Base-by-base conservation (phyloP, 2,113 vertebrate genomes). In the Heterochromis multidens region DNA sequence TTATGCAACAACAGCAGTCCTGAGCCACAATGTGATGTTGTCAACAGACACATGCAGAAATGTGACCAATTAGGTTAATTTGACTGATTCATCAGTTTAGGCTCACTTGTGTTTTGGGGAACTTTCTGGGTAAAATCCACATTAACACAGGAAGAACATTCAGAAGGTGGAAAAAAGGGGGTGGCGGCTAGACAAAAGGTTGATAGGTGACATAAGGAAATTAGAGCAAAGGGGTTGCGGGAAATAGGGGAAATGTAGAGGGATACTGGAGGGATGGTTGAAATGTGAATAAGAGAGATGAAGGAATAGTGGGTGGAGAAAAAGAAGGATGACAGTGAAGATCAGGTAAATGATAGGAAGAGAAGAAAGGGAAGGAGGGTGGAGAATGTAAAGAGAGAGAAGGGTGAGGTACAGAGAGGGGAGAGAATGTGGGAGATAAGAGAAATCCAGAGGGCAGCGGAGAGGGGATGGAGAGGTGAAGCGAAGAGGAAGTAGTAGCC, bases 391-490 rank as follows among this genome's bases (percentile, higher is more conserved):
- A 62, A 62, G 60, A 35, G 33, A 4, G 61, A 37, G 21, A 62
- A 62, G 60, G 21, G 33, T 7, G 61, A 37, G 21, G 33, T 63
- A 29, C 60, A 62, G 31, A 35, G 19, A 35, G 31, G 31, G 19
- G 1, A 62, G 12, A 0, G 2, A 62, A 62, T 62, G 60, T 63
- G 2, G 21, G 1, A 0, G 33, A 63, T 63, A 63, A 0, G 33
- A 14, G 31, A 35, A 62, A 2, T 35, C 17, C 19, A 62, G 61
- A 63, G 61, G 0, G 12, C 61, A 63, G 37, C 19, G n/a, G 33
- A 37, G 19, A 37, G 61, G 12, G 14, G 43, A 16, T 16, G 14
- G 43, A 46, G 43, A 46, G 43, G 61, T 63, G 60, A 61, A n/a
- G n/a, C n/a, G n/a, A n/a, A n/a, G n/a, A n/a, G n/a, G n/a, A n/a